Base-by-base conservation (phyloP, 2,888 invertebrate species). In the Agrochola circellaris region DNA sequence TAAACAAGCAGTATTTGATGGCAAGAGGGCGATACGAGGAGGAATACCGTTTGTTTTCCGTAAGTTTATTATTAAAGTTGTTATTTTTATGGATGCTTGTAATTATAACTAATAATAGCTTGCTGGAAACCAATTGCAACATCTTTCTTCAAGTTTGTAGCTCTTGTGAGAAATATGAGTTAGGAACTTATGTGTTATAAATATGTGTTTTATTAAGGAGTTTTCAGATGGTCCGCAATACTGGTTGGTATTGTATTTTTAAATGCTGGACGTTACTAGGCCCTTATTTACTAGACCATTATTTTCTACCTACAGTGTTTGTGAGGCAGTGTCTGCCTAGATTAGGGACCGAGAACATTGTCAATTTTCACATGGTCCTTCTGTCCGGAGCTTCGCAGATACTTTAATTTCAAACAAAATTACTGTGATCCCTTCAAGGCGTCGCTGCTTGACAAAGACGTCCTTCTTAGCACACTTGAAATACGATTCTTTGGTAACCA, bases 1-100 rank as follows among this genome's bases (percentile, higher is more conserved):
- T 96, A 99, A 99, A 97, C 98, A 99, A 96, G 99, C 99, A 73
- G 98, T 99, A 77, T 99, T 99, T 96, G 99, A 99, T 97, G 99
- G 99, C 88, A 99, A 99, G 95, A 98, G 99, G 94, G 98, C 99
- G 85, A 99, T 99, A 94, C 97, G 99, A 93, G 99, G 99, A 91
- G 99, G 99, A 91, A 99, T 99, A 95, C 99, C 99, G 83, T 98
- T 99, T 95, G 99, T 99, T 86, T 99, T 99, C 96, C 99, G 99
- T 99, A 97, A 99, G 99, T 98, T 42, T 45, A 38, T 30, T 23
- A 64, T 48, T 38, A 20, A 38, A 38, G 7, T 67, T 48, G 11
- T 42, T 42, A 30, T 73, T 51, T 77, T 58, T 78, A 62, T 38
- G 5, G 15, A 42, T 45, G 26, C 11, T 54, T 66, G 45, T 66